Evolutionary conservation across 2,113 vertebrate species (phyloP), one percentile per base, ranked within the genome.

Genomic region (Cromileptes altivelis): DNA sequence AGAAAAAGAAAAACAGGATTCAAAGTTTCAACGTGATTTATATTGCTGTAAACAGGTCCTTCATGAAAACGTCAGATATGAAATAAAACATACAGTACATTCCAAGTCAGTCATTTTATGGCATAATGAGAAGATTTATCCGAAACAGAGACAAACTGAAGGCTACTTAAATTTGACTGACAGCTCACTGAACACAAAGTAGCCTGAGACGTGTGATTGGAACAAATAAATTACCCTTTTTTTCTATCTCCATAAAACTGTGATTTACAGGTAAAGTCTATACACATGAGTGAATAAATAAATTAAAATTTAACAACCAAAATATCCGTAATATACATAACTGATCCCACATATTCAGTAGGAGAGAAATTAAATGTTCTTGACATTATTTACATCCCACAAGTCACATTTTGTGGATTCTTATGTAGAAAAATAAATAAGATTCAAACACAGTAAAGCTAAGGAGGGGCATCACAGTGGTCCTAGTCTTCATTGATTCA

Each of bases 401-500:
- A 81, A 71, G 63, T 85, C 56, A 84, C 75, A 85, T 75, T 73
- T 82, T 80, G 78, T 77, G 81, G 88, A 78, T 85, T 85, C 9
- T 49, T 70, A 15, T 81, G 75, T 88, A 92, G 42, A 91, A 88
- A 89, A 89, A 92, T 89, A 88, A 92, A 89, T 74, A 80, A 53
- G 50, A 82, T 90, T 87, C 73, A 86, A 91, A 90, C 87, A 91
- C 74, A 80, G 85, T 75, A 89, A 82, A 90, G 45, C 75, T 69
- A 61, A 69, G 55, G 67, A 86, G 73, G 77, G 55, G 90, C 81
- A 27, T 95, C 94, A 94, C 95, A 95, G 95, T 94, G 94, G 84
- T 94, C 81, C 85, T 67, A 78, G 89, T 92, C 84, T 85, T 87
- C 75, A 78, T 65, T 25, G 21, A 85, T 84, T 73, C 82, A 67